phyloP scores from a whole-genome alignment of 1,140 invertebrate genomes.

The Belonocnema kinseyi region DNA sequence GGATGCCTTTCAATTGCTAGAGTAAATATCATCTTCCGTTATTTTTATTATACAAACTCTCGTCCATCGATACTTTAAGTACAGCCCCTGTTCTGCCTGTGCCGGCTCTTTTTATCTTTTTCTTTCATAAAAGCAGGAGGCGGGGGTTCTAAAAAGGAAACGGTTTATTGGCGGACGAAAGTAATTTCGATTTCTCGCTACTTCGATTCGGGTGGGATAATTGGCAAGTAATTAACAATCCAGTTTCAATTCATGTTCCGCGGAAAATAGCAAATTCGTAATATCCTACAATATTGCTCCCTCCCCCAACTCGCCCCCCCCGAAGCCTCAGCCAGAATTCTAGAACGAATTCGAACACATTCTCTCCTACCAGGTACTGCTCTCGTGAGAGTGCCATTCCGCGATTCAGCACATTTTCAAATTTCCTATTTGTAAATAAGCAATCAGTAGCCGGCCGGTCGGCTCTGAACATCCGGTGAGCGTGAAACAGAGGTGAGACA shows the following conservation, averaged over 20 bases:
- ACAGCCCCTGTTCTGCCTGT: no score
- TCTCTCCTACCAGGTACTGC: background rate
- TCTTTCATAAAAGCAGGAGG: background rate
- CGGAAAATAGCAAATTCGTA: constrained; percentile 77
- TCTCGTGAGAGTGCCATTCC: constrained; percentile 19
- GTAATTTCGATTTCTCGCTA: constrained; percentile 70
- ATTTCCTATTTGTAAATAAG: constrained; percentile 78
- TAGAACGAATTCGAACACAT: constrained; percentile 23
- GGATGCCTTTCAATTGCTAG: no score
- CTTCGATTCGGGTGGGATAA: constrained; percentile 72
- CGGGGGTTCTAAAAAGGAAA: constrained; percentile 33
- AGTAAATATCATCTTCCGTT: no score
- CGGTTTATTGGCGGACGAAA: constrained; percentile 49
- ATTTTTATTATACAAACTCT: no score
- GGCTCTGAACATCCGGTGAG: constrained; percentile 44
- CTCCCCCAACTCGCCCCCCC: constrained; percentile 25
- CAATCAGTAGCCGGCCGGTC: constrained; percentile 66
- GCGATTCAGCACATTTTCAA: constrained; percentile 71
- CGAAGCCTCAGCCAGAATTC: constrained; percentile 5
- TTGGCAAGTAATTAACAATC: constrained; percentile 76
- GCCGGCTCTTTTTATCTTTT: no score
- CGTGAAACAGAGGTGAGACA: constrained; percentile 70
- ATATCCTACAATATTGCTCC: constrained; percentile 75
- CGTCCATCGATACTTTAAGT: no score
- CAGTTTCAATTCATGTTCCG: constrained; percentile 73